Evolutionary conservation across 2,888 invertebrate genomes (phyloP), one percentile per base, ranked within the genome.

Genomic region (Cyclophora albipunctata): DNA sequence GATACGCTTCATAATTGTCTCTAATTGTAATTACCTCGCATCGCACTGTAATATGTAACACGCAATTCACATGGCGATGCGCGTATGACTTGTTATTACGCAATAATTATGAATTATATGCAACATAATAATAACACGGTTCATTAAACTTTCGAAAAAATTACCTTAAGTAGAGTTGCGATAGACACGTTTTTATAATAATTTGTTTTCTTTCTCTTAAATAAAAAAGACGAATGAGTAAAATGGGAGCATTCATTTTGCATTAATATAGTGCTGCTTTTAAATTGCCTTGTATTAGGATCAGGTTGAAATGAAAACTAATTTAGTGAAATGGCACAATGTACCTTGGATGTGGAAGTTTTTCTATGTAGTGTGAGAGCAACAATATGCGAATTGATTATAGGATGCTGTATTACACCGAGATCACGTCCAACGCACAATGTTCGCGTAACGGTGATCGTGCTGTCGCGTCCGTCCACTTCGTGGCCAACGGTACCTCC

Each of bases 401-500:
- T 66, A 60, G 70, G 59, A 58, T 64, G 67, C 63, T 64, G 69
- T 66, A 73, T 73, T 66, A 73, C 69, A 72, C 67, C 69, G 67
- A 68, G 75, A 77, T 80, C 80, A 81, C 81, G 81, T 78, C 70
- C 71, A 57, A 69, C 70, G 69, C 71, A 79, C 80, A 80, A 79
- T 79, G 75, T 73, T 63, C 59, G 47, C 57, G 66, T 82, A 83
- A 82, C 83, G 81, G 83, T 79, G 64, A 58, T 53, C 59, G 60
- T 70, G 68, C 72, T 67, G 64, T 64, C 65, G 53, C 53, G 65
- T 48, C 62, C 59, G 66, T 67, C 75, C 73, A 75, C 66, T 71
- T 69, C 69, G 71, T 72, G 71, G 64, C 72, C 73, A 78, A 78
- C 78, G 79, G 78, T 78, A 76, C 74, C 37, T 37, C 5, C 37